Conservation (phyloP, 2,888 invertebrate species). For the Trachelus iudaicus region DNA sequence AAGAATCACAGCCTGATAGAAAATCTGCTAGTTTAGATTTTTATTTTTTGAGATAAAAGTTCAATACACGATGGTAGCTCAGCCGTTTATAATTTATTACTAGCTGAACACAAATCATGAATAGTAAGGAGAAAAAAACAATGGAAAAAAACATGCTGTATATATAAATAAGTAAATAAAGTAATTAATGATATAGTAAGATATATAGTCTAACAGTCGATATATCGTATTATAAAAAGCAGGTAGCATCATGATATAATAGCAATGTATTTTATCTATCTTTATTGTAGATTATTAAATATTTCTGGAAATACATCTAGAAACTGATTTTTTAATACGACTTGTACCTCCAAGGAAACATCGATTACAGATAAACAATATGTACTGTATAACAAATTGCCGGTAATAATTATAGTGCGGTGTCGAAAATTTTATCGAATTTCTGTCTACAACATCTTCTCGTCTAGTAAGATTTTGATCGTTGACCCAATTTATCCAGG, state of each 20-base stretch:
- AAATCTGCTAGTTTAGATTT: constrained; percentile 20
- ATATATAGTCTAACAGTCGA: constrained; percentile 12
- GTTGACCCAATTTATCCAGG: neutral
- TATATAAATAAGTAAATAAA: constrained; percentile 37
- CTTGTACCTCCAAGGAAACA: neutral
- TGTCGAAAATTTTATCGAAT: neutral
- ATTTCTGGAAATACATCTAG: constrained; percentile 21
- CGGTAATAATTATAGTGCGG: neutral
- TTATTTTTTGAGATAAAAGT: constrained; percentile 18
- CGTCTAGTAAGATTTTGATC: neutral
- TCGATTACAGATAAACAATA: neutral
- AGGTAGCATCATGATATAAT: constrained; percentile 15
- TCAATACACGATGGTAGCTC: constrained; percentile 31
- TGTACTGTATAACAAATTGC: neutral
- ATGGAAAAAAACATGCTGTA: constrained; percentile 26
- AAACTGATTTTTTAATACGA: constrained; percentile 3
- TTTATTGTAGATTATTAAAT: constrained; percentile 31
- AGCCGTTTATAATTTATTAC: constrained; percentile 61
- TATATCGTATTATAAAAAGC: constrained; percentile 15
- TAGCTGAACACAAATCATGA: constrained; percentile 41
- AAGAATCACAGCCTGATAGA: constrained; percentile 4
- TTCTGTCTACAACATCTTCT: neutral
- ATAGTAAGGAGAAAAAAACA: constrained; percentile 26
- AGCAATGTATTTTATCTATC: constrained; percentile 37
- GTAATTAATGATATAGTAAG: constrained; percentile 27